These are phyloP conservation scores for Scytalopus superciliaris DNA, from an alignment of 2,113 vertebrate genomes.

Conservation along the genomic window DNA sequence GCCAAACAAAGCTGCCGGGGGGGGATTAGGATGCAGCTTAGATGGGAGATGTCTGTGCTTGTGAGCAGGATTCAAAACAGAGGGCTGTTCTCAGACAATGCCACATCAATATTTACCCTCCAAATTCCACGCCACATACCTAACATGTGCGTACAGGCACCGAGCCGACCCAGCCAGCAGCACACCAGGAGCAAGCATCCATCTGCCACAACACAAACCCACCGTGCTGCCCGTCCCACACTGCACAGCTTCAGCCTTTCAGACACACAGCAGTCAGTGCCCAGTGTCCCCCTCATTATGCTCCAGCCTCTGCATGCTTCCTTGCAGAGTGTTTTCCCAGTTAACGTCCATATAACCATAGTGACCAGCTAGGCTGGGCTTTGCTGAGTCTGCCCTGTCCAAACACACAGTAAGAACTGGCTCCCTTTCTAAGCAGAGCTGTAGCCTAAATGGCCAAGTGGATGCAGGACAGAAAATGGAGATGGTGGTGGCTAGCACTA, in stretches of 20 bases:
- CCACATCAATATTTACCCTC: slow-evolving; percentile 42
- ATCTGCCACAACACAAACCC: background rate
- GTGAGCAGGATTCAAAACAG: slow-evolving; percentile 14
- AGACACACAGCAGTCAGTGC: background rate
- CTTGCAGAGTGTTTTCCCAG: background rate
- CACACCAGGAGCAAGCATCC: background rate
- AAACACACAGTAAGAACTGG: background rate
- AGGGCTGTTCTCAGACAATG: slow-evolving; percentile 22
- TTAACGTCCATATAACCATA: background rate
- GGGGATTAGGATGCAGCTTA: slow-evolving; percentile 6
- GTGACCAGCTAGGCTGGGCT: background rate
- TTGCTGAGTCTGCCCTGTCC: background rate
- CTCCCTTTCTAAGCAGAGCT: background rate
- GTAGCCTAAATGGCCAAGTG: background rate
- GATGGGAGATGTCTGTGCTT: slow-evolving; percentile 46
- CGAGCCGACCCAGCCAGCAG: background rate
- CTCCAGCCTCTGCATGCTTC: background rate
- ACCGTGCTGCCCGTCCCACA: background rate
- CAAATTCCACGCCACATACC: slow-evolving; percentile 10
- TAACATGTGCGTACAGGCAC: slow-evolving; percentile 13
- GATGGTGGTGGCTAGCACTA: background rate
- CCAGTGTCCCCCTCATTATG: background rate
- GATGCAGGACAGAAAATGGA: background rate
- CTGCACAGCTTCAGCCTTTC: background rate
- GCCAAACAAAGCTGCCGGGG: background rate